Percentiles rank a stretch among this genome's conserved stretches.
These are phyloP conservation scores for Apteryx owenii DNA, from an alignment of 2,113 vertebrate genomes.

Conservation along the genomic window DNA sequence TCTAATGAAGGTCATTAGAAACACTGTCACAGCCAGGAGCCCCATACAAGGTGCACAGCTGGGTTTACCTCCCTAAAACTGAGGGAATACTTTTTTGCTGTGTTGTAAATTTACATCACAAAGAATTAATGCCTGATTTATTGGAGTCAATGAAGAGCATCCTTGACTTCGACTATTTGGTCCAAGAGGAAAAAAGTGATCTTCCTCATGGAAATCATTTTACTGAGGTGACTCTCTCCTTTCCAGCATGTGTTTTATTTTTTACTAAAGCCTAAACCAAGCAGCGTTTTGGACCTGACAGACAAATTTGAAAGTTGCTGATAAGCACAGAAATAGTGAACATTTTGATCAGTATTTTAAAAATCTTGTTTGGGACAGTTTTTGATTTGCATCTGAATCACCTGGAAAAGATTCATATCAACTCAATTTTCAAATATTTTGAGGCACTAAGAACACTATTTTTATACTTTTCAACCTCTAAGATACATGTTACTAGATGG, in stretches of 20 bases:
- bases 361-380: background rate
- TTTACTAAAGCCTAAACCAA: background rate
- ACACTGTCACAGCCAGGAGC: background rate
- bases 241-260: fast-evolving
- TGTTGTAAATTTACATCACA: background rate
- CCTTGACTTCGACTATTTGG: background rate
- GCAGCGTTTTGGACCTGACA: background rate
- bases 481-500: fast-evolving
- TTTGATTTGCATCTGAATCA: background rate
- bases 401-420: background rate
- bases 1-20: background rate
- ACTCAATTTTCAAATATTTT: background rate
- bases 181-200: background rate
- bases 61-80: background rate
- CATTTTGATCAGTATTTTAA: background rate
- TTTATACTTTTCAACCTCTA: background rate
- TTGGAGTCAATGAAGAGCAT: background rate
- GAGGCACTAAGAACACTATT: background rate
- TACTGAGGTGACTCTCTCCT: background rate
- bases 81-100: background rate
- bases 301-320: background rate
- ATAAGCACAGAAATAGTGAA: background rate
- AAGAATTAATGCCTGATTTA: background rate
- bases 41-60: background rate
- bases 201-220: background rate